Conservation (phyloP, 2,797 vertebrate species). For the Coluber constrictor region DNA sequence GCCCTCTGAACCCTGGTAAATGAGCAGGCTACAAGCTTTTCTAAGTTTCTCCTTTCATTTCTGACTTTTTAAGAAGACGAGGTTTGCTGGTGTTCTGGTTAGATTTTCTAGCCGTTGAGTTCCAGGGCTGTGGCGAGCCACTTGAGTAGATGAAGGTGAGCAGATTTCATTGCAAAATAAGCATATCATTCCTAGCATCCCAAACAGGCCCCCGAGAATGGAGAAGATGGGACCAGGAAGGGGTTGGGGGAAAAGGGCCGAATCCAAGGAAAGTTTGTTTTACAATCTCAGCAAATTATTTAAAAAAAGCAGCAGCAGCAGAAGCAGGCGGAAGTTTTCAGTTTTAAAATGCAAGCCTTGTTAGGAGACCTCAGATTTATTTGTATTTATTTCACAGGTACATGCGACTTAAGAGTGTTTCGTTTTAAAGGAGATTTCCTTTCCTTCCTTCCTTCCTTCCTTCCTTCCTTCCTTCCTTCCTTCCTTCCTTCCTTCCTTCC, state of each 20-base stretch:
- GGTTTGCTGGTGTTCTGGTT: too few species aligned
- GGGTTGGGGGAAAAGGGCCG: neutral
- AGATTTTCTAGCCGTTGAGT: neutral
- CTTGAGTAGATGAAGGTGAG: neutral
- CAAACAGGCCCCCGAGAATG: neutral
- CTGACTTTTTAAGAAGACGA: too few species aligned
- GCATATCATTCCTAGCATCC: neutral
- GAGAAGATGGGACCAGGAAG: neutral
- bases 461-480: fast-evolving
- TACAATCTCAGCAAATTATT: neutral
- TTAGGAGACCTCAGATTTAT: neutral
- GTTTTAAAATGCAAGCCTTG: neutral
- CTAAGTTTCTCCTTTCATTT: too few species aligned
- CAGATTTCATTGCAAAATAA: neutral
- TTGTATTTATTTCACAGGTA: neutral
- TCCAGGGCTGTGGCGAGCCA: neutral
- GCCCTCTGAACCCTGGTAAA: neutral
- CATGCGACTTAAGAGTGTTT: neutral
- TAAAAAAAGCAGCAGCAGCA: neutral
- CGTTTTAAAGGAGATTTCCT: too few species aligned
- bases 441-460: neutral
- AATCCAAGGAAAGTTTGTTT: neutral
- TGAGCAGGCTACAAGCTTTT: neutral
- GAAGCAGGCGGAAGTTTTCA: neutral
- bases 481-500: neutral